Base-by-base conservation (phyloP, 2,888 invertebrate genomes). In the Ichneumon xanthorius region DNA sequence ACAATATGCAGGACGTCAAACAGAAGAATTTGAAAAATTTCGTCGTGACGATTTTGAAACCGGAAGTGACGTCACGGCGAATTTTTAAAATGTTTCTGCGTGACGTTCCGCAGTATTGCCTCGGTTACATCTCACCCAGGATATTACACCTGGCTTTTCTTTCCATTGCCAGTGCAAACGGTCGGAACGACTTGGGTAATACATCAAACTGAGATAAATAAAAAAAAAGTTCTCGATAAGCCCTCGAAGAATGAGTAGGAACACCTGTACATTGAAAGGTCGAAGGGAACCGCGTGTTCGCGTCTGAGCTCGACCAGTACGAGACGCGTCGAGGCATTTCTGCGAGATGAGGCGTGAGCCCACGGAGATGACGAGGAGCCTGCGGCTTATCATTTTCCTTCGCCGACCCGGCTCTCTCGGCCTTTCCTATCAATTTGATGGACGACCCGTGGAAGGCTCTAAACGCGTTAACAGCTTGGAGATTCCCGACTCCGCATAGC, bases 351-450 rank as follows among this genome's bases (percentile, higher is more conserved):
- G 37, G 33, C 40, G 53, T 77, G 22, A 53, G 50, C 16, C 61
- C 55, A 30, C 45, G 30, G 68, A 70, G 73, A 80, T 68, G 63
- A 78, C 73, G 68, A 67, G 78, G 50, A 78, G 80, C 77, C 77
- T 22, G 65, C 55, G 85, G 79, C 85, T 82, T 82, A 85, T 85
- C 85, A 85, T 82, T 82, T 70, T 58, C 79, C 65, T 71, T 58
- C 37, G 75, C 81, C 79, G 82, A 82, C 58, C 55, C 16, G 65
- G 81, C 84, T 85, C 78, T 80, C 84, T 68, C 81, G 73, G 75
- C 37, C 70, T 85, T 82, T 82, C 82, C 78, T 82, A 85, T 85
- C 85, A 85, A 79, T 82, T 85, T 85, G 78, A 85, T 82, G 82
- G 75, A 85, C 82, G 85, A 82, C 82, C 75, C 82, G 7, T 58